Percentiles rank a stretch among this genome's conserved stretches.
Evolutionary conservation across 2,797 vertebrate species (phyloP).

Genomic region (Halcyon leucocephala): DNA sequence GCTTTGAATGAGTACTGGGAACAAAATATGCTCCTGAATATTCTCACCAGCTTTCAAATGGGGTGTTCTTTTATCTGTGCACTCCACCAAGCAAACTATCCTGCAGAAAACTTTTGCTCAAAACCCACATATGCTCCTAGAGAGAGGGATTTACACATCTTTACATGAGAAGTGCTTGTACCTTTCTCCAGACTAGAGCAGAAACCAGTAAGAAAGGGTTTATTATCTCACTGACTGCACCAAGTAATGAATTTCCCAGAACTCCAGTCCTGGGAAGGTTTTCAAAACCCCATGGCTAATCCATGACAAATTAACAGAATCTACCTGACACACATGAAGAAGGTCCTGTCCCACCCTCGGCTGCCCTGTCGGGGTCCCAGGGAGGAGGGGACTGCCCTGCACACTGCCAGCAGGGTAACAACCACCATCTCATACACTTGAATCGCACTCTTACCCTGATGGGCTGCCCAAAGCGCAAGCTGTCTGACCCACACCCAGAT

Average conservation of each 20-base stretch:
- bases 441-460: not conserved
- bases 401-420: accelerated
- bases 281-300: not conserved
- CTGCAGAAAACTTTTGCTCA: not conserved
- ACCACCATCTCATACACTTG: not conserved
- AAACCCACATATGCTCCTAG: not conserved
- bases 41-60: not conserved
- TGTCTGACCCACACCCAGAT: not conserved
- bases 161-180: accelerated
- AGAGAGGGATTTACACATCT: not conserved
- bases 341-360: not conserved
- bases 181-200: not conserved
- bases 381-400: not conserved
- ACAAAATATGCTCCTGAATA: not conserved
- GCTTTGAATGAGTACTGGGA: not conserved
- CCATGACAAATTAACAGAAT: not conserved
- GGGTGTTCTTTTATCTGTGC: not conserved
- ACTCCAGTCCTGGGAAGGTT: not conserved
- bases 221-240: not conserved
- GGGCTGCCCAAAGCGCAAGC: not conserved
- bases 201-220: not conserved
- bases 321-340: not conserved
- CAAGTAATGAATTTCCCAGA: not conserved
- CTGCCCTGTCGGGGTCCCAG: not conserved
- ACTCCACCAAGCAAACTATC: not conserved